Percentiles rank a stretch among this genome's conserved stretches.
phyloP scores from a whole-genome alignment of 2,797 vertebrate genomes.

The Tenualosa ilisha region DNA sequence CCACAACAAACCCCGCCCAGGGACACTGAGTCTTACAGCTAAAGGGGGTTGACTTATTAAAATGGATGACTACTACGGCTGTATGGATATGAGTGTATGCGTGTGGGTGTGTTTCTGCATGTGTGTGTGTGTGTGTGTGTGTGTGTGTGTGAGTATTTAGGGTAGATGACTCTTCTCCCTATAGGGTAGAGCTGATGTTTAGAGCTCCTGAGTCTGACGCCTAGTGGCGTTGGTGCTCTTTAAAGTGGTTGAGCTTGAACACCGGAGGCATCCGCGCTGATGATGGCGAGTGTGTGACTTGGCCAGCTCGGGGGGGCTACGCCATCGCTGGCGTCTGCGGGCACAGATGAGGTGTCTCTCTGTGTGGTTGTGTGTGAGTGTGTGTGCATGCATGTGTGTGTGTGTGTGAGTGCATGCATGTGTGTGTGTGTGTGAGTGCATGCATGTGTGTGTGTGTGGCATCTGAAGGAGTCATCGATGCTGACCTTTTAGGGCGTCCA shows the following conservation, averaged over 20 bases:
- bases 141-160: conserved; percentile 11
- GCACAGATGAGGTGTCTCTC: too few relatives aligned
- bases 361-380: too few relatives aligned
- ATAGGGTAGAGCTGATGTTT: neutral
- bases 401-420: too few relatives aligned
- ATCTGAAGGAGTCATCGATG: neutral
- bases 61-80: neutral
- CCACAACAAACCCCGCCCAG: neutral
- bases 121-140: conserved; percentile 1
- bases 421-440: too few relatives aligned
- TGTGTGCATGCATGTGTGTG: too few relatives aligned
- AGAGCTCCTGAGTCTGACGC: neutral
- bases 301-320: neutral
- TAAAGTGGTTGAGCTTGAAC: neutral
- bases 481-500: conserved; percentile 15
- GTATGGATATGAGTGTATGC: neutral
- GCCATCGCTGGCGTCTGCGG: neutral
- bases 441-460: neutral
- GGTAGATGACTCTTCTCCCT: conserved; percentile 4
- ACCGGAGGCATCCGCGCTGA: neutral
- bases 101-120: too few relatives aligned
- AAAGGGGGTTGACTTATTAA: neutral
- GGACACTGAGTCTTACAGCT: neutral
- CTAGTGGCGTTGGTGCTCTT: neutral
- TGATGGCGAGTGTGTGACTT: neutral